Evolutionary conservation across 2,888 invertebrate species (phyloP), one percentile per base, ranked within the genome.

Genomic region (Cataglyphis cursor): DNA sequence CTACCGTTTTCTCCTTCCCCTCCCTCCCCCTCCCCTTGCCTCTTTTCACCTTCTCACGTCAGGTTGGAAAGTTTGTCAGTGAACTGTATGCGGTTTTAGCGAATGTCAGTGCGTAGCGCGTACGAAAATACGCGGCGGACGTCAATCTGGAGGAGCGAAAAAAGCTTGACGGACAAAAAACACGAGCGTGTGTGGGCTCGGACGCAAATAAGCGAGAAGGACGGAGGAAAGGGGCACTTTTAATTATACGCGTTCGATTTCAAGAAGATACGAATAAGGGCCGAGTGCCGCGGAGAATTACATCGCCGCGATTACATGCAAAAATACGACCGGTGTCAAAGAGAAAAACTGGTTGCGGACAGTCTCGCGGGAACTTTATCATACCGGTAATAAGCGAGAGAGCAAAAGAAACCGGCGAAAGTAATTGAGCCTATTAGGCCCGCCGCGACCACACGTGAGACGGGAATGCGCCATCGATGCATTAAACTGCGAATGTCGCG

Each of bases 11-110:
- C 44, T 31, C 21, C 21, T 21, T 21, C 64, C 44, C 21, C 15
- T 8, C 64, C 48, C 12, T 18, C 8, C 28, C 48, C 4, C 28
- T 4, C 1, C 21, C 59, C 21, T 28, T 28, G 28, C 28, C 28
- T 28, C 35, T 44, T 44, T 80, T 59, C 72, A 44, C 72, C 72
- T 70, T 80, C 78, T 80, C 78, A 59, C 78, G 44, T 72, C 72
- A 70, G 18, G 78, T 78, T 57, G 59, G 54, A 80, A 80, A 78
- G 78, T 78, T 78, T 44, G 72, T 31, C 35, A 59, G 72, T 59
- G 72, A 59, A 80, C 78, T 72, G 72, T 80, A 80, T 72, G 78
- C 24, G 78, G 78, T 72, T 80, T 80, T 80, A 80, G 59, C 59
- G 44, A 72, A 44, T 72, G 72, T 72, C 78, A 80, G 78, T 4